Percentiles rank a stretch among this genome's conserved stretches.
phyloP scores from a whole-genome alignment of 2,888 invertebrate species.

The Apamea anceps region DNA sequence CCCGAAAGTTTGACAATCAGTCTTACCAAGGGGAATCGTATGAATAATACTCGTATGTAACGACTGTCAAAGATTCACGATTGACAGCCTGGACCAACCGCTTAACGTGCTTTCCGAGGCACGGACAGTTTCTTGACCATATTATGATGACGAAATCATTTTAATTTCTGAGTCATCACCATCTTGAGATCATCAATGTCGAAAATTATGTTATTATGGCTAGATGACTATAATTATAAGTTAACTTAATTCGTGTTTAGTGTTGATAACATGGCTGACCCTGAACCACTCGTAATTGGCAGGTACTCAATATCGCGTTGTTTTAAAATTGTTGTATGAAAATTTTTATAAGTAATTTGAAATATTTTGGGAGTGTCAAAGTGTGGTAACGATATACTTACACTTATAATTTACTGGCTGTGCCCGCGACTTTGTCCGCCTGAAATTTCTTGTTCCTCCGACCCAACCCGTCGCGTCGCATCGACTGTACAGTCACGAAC shows the following conservation, averaged over 20 bases:
- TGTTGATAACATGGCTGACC: slow-evolving; percentile 49
- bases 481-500: too few relatives aligned
- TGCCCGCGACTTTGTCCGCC: too few relatives aligned
- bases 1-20: too few relatives aligned
- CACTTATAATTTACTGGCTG: not conserved
- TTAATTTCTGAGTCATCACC: slow-evolving; percentile 10
- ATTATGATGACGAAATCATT: slow-evolving; percentile 12
- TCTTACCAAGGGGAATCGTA: too few relatives aligned
- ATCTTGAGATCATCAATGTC: slow-evolving; percentile 21
- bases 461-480: too few relatives aligned
- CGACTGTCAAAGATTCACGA: too few relatives aligned
- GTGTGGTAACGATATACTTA: not conserved
- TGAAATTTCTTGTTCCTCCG: too few relatives aligned
- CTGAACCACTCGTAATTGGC: slow-evolving; percentile 58
- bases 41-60: too few relatives aligned
- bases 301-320: slow-evolving; percentile 32
- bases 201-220: slow-evolving; percentile 42
- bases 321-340: slow-evolving; percentile 13
- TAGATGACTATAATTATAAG: slow-evolving; percentile 60
- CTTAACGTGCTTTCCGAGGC: too few relatives aligned
- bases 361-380: slow-evolving; percentile 9
- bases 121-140: too few relatives aligned
- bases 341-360: not conserved
- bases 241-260: slow-evolving; percentile 40
- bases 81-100: too few relatives aligned